These are phyloP conservation scores for Netelia inedita DNA, from an alignment of 2,888 invertebrate species.

Conservation along the genomic window DNA sequence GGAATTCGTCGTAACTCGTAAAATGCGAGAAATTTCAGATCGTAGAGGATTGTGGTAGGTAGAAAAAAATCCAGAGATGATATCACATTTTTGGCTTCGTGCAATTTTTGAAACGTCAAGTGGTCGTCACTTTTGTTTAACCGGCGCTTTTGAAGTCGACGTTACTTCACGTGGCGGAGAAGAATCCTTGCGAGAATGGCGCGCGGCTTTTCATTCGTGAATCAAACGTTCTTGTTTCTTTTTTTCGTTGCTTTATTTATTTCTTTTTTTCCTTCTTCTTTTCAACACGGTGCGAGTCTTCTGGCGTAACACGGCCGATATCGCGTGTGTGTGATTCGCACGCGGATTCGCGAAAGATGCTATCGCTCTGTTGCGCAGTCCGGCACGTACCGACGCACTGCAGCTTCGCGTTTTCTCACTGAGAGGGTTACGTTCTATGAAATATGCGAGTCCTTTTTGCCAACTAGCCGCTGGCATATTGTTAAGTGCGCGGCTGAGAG, in stretches of 20 bases:
- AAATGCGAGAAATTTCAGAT: too few relatives aligned
- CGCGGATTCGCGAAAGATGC: constrained; percentile 73
- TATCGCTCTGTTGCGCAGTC: constrained; percentile 67
- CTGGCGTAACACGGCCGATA: constrained; percentile 65
- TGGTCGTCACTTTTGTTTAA: too few relatives aligned
- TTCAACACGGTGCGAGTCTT: constrained; percentile 16
- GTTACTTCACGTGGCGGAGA: constrained; percentile 19
- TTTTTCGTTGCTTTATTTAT: constrained; percentile 7
- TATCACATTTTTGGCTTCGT: too few relatives aligned
- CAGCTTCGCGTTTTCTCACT: constrained; percentile 37
- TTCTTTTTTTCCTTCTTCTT: too few relatives aligned
- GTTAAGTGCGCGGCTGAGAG: constrained; percentile 15
- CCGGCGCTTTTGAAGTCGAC: constrained; percentile 69
- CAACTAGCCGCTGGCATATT: constrained; percentile 55
- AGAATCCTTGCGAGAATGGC: constrained; percentile 24
- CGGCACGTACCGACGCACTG: constrained; percentile 57
- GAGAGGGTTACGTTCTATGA: constrained; percentile 41
- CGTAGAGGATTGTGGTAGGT: too few relatives aligned
- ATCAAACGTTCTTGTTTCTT: background rate
- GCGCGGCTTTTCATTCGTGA: constrained; percentile 7
- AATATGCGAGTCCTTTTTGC: constrained; percentile 43
- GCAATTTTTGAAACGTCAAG: too few relatives aligned
- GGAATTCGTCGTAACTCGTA: too few relatives aligned
- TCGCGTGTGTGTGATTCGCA: constrained; percentile 66
- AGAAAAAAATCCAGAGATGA: too few relatives aligned